Evolutionary conservation across 2,797 vertebrate genomes (phyloP), one percentile per base, ranked within the genome.

Genomic region (Danio tinwini): DNA sequence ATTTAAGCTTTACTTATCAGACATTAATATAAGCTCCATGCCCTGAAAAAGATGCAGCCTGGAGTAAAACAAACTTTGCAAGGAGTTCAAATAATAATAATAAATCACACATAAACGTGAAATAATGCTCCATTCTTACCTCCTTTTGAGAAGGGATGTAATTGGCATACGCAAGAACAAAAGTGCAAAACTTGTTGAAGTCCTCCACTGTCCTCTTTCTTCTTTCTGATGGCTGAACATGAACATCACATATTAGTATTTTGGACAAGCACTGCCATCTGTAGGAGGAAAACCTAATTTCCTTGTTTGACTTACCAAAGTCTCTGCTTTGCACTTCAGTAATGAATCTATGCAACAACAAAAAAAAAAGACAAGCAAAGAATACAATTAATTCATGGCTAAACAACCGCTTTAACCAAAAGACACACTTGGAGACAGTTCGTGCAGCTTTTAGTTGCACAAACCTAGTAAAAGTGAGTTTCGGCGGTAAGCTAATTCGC

Each of bases 141-240:
- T 97, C 96, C 88, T 96, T 96, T 40, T 94, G 91, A 78, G 92
- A 93, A 0, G 96, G 97, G 85, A 97, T 98, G 86, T 98, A 97
- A 40, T 96, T 96, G 0, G 97, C 96, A 74, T 97, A 97, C 0
- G 96, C 95, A 85, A 97, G 89, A 56, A 97, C 96, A 82, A 97
- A 97, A 87, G 95, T 97, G 91, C 96, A 97, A 89, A 97, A 97
- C 90, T 97, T 96, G 89, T 97, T 97, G 90, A 97, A 97, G 90
- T 97, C 96, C 75, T 97, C 96, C 50, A 97, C 96, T 0, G 96
- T 97, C 87, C 96, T 94, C 86, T 96, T 94, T 80, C 95, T 95
- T 88, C 95, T 95, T 88, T 96, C 96, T 21, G 96, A 94, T 80
- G 96, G 95, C 96, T 97, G 44, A 76, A 85, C 85, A 29, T 61